Evolutionary conservation across 2,113 vertebrate genomes (phyloP).

Genomic region (Scartelaos histophorus): DNA sequence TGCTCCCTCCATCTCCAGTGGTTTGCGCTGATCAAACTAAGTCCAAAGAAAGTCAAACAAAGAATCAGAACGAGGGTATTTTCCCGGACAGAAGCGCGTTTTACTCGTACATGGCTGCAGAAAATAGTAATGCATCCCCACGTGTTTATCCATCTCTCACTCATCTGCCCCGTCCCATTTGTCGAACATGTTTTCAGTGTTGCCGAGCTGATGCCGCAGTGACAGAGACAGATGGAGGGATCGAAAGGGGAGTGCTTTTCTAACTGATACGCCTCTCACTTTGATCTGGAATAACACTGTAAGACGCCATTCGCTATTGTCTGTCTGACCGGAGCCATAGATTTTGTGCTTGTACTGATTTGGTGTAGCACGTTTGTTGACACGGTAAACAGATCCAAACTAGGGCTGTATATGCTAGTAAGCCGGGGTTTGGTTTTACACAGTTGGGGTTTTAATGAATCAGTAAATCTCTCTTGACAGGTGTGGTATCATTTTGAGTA

Average conservation of each 20-base stretch:
- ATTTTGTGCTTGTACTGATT: not conserved
- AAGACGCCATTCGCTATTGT: conserved; percentile 19
- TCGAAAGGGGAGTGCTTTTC: conserved; percentile 29
- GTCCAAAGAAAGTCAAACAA: not conserved
- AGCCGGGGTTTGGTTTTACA: not conserved
- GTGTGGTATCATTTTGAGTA: conserved; percentile 1
- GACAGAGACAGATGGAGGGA: conserved; percentile 63
- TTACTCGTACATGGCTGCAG: conserved; percentile 42
- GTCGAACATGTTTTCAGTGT: conserved; percentile 25
- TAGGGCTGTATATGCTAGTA: not conserved
- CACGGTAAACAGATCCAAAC: not conserved
- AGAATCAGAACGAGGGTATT: not conserved
- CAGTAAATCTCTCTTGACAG: not conserved
- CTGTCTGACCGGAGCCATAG: not conserved
- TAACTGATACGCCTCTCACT: conserved; percentile 21
- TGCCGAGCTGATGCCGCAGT: conserved; percentile 30
- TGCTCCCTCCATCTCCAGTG: not conserved
- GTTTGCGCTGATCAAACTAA: not conserved
- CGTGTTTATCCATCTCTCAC: conserved; percentile 41
- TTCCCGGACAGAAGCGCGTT: not conserved
- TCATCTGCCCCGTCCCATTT: conserved; percentile 42
- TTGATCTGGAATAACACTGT: conserved; percentile 28
- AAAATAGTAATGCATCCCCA: conserved; percentile 31
- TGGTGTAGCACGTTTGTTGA: not conserved
- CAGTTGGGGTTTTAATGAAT: not conserved